A percentile compares a stretch with the other conserved stretches of the same genome.
phyloP scores from a whole-genome alignment of 1,140 invertebrate genomes.

The Sitophilus oryzae region DNA sequence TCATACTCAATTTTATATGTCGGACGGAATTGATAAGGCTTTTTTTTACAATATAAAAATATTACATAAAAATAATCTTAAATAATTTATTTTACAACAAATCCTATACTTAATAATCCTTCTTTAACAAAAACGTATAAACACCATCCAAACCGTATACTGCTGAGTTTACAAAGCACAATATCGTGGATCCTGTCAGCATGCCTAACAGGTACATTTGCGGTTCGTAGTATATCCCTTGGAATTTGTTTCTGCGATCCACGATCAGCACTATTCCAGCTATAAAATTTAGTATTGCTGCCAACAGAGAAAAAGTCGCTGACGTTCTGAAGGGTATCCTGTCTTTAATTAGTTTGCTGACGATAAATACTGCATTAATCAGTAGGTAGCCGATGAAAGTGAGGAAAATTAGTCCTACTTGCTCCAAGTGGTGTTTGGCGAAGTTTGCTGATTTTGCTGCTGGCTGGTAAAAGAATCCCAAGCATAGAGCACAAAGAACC shows the following conservation, averaged over 20 bases:
- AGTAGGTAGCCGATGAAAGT: conserved; percentile 55
- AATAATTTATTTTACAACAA: too few species aligned
- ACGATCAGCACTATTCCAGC: conserved; percentile 47
- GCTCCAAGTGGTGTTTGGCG: conserved; percentile 47
- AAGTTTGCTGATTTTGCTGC: conserved; percentile 44
- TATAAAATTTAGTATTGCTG: conserved; percentile 56
- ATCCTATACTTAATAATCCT: conserved; percentile 35
- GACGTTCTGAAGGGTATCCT: conserved; percentile 59
- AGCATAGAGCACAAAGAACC: conserved; percentile 38
- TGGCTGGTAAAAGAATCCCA: conserved; percentile 52
- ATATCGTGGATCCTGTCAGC: conserved; percentile 52
- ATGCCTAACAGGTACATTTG: conserved; percentile 51
- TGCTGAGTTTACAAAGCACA: conserved; percentile 49
- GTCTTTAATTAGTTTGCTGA: conserved; percentile 55
- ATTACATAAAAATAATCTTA: too few species aligned
- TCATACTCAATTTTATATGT: too few species aligned
- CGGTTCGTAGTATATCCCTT: conserved; percentile 45
- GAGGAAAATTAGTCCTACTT: conserved; percentile 53
- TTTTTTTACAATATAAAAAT: too few species aligned
- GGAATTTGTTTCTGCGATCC: conserved; percentile 21
- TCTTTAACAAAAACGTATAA: conserved; percentile 46
- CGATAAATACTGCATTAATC: conserved; percentile 56
- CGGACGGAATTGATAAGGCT: too few species aligned
- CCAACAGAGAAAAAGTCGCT: conserved; percentile 55
- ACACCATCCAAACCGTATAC: conserved; percentile 51